These are phyloP conservation scores for Tenthredo livida DNA, from an alignment of 2,888 invertebrate genomes.

Conservation along the genomic window DNA sequence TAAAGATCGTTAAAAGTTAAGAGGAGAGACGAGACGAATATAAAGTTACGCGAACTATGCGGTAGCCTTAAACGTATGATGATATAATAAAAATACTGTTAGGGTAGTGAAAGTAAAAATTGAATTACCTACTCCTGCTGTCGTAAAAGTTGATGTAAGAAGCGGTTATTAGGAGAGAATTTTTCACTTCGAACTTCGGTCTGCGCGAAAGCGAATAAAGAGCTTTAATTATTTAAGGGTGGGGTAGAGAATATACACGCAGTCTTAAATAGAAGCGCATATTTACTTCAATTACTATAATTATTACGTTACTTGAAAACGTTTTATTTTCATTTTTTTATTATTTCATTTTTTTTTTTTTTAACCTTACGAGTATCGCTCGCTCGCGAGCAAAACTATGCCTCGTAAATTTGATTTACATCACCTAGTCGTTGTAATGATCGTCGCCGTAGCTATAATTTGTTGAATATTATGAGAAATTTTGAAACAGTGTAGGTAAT, in stretches of 20 bases:
- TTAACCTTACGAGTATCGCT: neutral
- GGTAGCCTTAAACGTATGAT: neutral
- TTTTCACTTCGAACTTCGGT: neutral
- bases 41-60: neutral
- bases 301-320: slow-evolving; percentile 9
- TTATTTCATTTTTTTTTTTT: neutral
- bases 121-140: neutral
- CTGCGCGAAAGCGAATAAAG: neutral
- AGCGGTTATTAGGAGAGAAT: neutral
- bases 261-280: slow-evolving; percentile 6
- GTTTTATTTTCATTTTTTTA: neutral
- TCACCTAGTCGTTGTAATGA: neutral
- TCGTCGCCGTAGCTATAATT: neutral
- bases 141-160: neutral
- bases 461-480: neutral
- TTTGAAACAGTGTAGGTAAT: neutral
- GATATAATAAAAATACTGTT: neutral
- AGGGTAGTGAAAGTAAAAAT: slow-evolving; percentile 10
- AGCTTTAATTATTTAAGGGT: neutral
- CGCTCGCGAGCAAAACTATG: neutral
- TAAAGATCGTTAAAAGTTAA: neutral
- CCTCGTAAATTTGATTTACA: slow-evolving; percentile 22
- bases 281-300: slow-evolving; percentile 30
- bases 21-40: neutral
- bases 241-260: neutral